phyloP scores from a whole-genome alignment of 2,113 vertebrate species.

The Morphnarchus princeps region DNA sequence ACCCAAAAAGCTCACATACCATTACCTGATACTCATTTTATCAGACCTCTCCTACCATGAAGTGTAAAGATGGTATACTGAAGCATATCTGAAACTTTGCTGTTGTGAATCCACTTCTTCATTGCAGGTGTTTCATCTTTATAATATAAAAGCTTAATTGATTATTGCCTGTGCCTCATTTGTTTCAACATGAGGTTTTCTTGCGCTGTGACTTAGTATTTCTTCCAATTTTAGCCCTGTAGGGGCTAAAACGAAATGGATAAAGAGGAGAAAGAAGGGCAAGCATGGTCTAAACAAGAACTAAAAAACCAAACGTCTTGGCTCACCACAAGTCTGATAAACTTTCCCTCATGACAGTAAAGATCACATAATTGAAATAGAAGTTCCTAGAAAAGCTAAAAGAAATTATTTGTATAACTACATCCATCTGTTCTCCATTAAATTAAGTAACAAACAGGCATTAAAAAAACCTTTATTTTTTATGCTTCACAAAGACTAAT shows the following conservation, averaged over 20 bases:
- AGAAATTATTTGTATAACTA: neutral
- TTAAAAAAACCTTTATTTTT: too few relatives aligned
- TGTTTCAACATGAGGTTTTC: neutral
- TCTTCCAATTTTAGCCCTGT: neutral
- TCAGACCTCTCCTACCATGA: neutral
- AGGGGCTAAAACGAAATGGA: neutral
- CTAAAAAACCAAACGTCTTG: neutral
- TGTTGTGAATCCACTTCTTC: neutral
- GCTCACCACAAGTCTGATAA: neutral
- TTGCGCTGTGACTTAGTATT: neutral
- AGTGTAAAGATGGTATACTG: accelerated
- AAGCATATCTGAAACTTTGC: neutral
- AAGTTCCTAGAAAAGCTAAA: neutral
- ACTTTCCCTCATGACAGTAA: neutral
- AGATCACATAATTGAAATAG: neutral
- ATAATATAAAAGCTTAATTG: neutral
- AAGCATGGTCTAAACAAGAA: neutral
- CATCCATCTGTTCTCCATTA: too few relatives aligned
- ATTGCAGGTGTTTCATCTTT: neutral
- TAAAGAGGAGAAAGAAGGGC: neutral
- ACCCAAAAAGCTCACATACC: neutral
- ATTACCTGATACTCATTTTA: too few relatives aligned
- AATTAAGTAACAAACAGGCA: neutral
- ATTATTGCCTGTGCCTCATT: neutral
- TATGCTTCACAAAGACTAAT: neutral